phyloP scores from a whole-genome alignment of 2,113 vertebrate species.

The Microcebus ravelobensis region DNA sequence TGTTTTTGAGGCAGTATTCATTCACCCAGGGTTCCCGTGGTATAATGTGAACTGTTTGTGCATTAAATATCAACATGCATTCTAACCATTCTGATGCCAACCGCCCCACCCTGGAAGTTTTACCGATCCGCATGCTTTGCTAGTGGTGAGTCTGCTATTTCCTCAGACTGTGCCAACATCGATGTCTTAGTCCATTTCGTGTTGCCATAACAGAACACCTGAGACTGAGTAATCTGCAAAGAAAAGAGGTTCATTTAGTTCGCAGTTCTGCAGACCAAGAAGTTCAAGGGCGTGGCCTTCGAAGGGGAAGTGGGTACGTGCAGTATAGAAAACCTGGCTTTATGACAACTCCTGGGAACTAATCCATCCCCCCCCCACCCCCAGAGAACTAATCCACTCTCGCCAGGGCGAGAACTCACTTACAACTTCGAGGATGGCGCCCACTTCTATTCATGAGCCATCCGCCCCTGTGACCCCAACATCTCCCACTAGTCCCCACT shows the following conservation, averaged over 20 bases:
- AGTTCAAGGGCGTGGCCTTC: background rate
- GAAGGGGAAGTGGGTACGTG: background rate
- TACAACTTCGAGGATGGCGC: background rate
- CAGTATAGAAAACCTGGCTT: background rate
- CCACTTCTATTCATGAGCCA: background rate
- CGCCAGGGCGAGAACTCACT: background rate
- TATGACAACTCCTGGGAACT: background rate
- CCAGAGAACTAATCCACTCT: background rate
- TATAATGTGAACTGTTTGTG: background rate
- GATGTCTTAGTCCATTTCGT: background rate
- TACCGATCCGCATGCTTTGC: background rate
- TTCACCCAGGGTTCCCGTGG: background rate
- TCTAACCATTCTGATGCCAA: background rate
- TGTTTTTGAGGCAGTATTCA: background rate
- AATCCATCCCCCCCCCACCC: background rate
- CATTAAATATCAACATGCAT: background rate
- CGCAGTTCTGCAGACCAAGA: background rate
- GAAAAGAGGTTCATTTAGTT: background rate
- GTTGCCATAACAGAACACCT: background rate
- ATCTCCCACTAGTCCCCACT: background rate
- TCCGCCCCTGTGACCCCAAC: background rate
- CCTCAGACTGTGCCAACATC: background rate
- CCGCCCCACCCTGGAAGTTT: fast-evolving
- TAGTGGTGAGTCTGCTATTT: background rate
- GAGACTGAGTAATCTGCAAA: background rate